These are phyloP conservation scores for Tachina fera DNA, from an alignment of 2,888 invertebrate genomes.

Conservation along the genomic window DNA sequence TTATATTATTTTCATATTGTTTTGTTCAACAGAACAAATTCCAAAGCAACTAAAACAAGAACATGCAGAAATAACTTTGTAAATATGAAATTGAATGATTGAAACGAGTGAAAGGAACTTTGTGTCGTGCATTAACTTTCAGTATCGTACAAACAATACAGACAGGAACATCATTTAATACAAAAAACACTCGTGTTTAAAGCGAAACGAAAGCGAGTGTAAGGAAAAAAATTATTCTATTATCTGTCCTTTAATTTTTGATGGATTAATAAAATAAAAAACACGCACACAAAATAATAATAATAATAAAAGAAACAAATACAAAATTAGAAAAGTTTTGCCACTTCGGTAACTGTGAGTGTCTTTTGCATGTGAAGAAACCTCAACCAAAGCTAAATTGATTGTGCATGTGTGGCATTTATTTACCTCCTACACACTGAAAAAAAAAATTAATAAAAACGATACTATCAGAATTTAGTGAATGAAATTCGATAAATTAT, in stretches of 20 bases:
- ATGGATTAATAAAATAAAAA: conserved; percentile 29
- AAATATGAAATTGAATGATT: conserved; percentile 42
- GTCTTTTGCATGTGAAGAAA: conserved; percentile 50
- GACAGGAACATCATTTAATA: conserved; percentile 78
- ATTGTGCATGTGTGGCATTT: not conserved
- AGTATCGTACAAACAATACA: conserved; percentile 82
- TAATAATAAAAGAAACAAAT: not conserved
- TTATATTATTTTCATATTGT: conserved; percentile 12
- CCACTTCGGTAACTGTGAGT: conserved; percentile 63
- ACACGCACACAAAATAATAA: conserved; percentile 26
- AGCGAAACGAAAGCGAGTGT: conserved; percentile 26
- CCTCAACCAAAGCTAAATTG: conserved; percentile 17
- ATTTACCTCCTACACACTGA: conserved; percentile 1
- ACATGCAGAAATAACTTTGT: conserved; percentile 7
- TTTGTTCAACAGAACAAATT: conserved; percentile 35
- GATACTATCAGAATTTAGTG: not conserved
- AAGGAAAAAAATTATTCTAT: conserved; percentile 43
- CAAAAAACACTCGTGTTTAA: conserved; percentile 1
- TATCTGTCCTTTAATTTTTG: conserved; percentile 24
- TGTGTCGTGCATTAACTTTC: conserved; percentile 73
- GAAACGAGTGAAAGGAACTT: conserved; percentile 67
- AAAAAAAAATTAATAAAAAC: conserved; percentile 27
- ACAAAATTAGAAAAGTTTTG: conserved; percentile 27
- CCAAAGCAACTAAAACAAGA: conserved; percentile 43
- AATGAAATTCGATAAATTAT: not conserved